Conservation (phyloP, 1,140 invertebrate species). For the Drosophila triauraria region DNA sequence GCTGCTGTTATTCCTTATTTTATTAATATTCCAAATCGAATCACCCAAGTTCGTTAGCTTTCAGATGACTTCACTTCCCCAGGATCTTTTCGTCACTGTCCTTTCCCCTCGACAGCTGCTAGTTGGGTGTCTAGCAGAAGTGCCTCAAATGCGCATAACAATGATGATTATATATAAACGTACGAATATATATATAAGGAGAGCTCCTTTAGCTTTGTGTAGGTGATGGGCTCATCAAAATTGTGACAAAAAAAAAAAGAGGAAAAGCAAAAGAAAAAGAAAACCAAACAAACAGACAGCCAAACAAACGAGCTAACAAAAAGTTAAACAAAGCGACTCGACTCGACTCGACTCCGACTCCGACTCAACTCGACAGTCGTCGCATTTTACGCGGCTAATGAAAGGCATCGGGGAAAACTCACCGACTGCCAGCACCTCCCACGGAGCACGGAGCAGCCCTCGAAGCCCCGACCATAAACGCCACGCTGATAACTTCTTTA, state of each 20-base stretch:
- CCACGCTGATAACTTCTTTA: constrained; percentile 79
- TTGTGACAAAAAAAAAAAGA: constrained; percentile 64
- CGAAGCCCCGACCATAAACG: constrained; percentile 55
- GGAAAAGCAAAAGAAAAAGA: constrained; percentile 32
- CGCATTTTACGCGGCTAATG: constrained; percentile 65
- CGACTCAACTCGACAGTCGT: constrained; percentile 41
- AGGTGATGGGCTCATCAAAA: constrained; percentile 64
- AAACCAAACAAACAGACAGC: constrained; percentile 58
- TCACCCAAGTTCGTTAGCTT: constrained; percentile 22
- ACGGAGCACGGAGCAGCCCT: background rate
- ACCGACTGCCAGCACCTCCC: constrained; percentile 1
- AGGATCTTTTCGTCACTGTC: constrained; percentile 25
- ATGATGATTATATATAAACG: constrained; percentile 64
- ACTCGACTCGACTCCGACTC: background rate
- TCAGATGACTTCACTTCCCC: constrained; percentile 27
- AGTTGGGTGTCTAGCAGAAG: constrained; percentile 64
- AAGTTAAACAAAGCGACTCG: constrained; percentile 66
- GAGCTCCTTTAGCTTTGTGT: constrained; percentile 35
- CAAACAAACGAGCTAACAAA: constrained; percentile 62
- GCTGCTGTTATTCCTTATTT: constrained; percentile 8
- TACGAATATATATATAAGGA: constrained; percentile 5
- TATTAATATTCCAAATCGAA: constrained; percentile 22
- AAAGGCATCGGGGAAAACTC: constrained; percentile 47
- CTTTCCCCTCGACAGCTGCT: constrained; percentile 2
- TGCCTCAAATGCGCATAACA: constrained; percentile 75